These are phyloP conservation scores for Cyrtodaria siliqua DNA, from an alignment of 2,888 invertebrate genomes.

Conservation along the genomic window DNA sequence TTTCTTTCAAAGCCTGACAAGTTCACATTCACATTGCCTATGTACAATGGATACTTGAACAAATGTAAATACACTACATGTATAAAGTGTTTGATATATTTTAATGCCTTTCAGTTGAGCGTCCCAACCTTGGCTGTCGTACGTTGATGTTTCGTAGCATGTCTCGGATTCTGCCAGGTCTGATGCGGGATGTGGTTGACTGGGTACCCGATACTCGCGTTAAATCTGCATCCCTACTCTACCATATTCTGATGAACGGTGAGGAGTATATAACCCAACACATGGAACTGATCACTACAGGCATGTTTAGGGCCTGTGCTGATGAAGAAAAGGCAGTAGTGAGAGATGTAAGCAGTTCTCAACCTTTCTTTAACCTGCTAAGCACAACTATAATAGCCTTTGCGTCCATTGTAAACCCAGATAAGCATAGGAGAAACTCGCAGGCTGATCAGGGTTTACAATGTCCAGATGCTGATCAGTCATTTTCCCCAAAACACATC, in stretches of 20 bases:
- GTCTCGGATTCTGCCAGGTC: slow-evolving; percentile 90
- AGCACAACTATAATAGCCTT: too few species aligned
- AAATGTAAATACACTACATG: too few species aligned
- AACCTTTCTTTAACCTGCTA: too few species aligned
- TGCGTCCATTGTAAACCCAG: too few species aligned
- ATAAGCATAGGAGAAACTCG: too few species aligned
- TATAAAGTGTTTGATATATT: too few species aligned
- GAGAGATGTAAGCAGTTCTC: slow-evolving; percentile 86
- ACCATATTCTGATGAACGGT: slow-evolving; percentile 90
- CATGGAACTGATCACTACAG: slow-evolving; percentile 88
- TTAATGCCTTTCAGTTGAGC: slow-evolving; percentile 88
- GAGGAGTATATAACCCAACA: slow-evolving; percentile 91
- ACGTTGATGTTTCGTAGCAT: slow-evolving; percentile 92
- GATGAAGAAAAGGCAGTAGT: slow-evolving; percentile 90
- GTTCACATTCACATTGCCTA: too few species aligned
- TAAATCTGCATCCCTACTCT: slow-evolving; percentile 91
- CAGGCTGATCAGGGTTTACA: too few species aligned
- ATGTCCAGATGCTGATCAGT: too few species aligned
- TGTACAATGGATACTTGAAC: too few species aligned
- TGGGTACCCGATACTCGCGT: slow-evolving; percentile 91
- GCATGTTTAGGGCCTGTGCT: slow-evolving; percentile 89
- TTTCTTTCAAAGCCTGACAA: too few species aligned
- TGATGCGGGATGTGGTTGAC: slow-evolving; percentile 91
- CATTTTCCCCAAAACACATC: too few species aligned
- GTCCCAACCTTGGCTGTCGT: slow-evolving; percentile 96